Evolutionary conservation across 1,140 invertebrate genomes (phyloP), one percentile per base, ranked within the genome.

Genomic region (Paraescarpia echinospica): DNA sequence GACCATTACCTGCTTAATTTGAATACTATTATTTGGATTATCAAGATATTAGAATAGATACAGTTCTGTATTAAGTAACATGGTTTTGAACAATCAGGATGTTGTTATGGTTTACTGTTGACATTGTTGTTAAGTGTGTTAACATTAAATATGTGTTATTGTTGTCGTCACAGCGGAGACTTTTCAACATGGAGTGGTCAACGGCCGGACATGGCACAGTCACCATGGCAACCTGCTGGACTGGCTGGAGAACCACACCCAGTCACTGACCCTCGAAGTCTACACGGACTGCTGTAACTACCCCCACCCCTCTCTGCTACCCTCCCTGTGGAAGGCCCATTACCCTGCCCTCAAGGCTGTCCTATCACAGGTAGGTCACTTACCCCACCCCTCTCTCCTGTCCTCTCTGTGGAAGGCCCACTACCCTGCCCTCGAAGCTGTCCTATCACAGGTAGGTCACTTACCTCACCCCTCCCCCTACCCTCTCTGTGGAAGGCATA

Each of bases 231-330:
- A 77, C 59, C 59, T 90, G 90, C 35, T 34, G 90, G 90, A 90
- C 35, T 90, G 90, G 90, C 34, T 90, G 34, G 34, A 90, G 9
- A 34, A 34, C 34, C 18, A 41, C 90, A 90, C 90, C 90, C 33
- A 90, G 35, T 90, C 34, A 34, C 18, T 90, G 90, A 18, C 22
- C 35, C 18, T 90, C 34, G n/a, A 18, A 12, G 90, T 90, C 18
- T 90, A 90, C 90, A 6, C n/a, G 34, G 35, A 41, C 33, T 99
- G 99, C 96, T 99, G 99, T 96, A 99, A 99, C 96, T 99, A 98
- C 96, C 99, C 99, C 0, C 97, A 97, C 1, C 97, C 97, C 4
- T 96, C 97, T 90, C 97, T 98, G 95, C 96, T 99, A 51, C 97
- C 97, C 22, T 97, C 97, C 94, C 99, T 99, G 95, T 99, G 99